Base-by-base conservation (phyloP, 2,113 vertebrate species). In the Narcine bancroftii region DNA sequence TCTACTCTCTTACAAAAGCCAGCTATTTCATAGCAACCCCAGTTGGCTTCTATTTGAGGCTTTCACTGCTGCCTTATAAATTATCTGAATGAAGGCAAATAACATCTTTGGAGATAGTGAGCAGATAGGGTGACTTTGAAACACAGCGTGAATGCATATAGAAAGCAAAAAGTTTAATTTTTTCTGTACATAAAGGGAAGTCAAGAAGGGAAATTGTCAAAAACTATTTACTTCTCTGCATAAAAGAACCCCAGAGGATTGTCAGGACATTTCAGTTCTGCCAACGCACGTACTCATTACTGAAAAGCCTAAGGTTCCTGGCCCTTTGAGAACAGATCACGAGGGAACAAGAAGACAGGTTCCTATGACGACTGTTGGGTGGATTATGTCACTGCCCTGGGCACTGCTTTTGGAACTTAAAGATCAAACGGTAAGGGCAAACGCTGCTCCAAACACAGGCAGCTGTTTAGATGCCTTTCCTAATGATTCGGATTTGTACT, bases 361-460 rank as follows among this genome's bases (percentile, higher is more conserved):
- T 69, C 89, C 89, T 91, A 69, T 91, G 89, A 69, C 39, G 39
- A 69, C 89, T 69, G 39, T 19, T 13, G 42, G 63, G 89, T 47
- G 65, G 89, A 91, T 91, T 69, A 47, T 91, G 65, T 69, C 63
- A 29, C 63, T 91, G 89, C 89, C 89, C 89, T 69, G 89, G 47
- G 89, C 89, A 17, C 10, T 69, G 89, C 63, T 91, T 71, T 91
- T 91, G 89, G 89, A 91, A 91, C 63, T 69, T 69, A 91, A 47
- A 91, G 65, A 69, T 91, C 89, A 91, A 91, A 91, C 65, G 65
- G 65, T 33, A 17, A 91, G 89, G 89, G 89, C 89, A 91, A 71
- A 5, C 5, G 24, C 33, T 60, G 33, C 81, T 87, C 53, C 33
- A 36, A 87, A 87, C 81, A 87, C n/a, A 69, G 89, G 42, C 89